A percentile compares a stretch with the other conserved stretches of the same genome.
phyloP scores from a whole-genome alignment of 2,797 vertebrate species.

The Alca torda region DNA sequence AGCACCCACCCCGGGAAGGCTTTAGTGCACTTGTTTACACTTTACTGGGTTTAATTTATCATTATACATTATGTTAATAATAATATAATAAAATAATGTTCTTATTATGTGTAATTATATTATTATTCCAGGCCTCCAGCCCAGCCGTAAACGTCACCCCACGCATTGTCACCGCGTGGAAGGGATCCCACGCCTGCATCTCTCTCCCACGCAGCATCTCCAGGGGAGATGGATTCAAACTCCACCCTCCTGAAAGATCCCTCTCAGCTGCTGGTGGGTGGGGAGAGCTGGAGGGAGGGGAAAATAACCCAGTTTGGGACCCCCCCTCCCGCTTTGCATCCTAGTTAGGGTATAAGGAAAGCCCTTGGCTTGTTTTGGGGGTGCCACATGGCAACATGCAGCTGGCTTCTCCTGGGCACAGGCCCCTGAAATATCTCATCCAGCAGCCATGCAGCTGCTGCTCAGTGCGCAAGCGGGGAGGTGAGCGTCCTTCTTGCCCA shows the following conservation, averaged over 20 bases:
- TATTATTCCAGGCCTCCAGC: no score
- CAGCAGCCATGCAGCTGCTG: fast-evolving
- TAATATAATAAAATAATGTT: no score
- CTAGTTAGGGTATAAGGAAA: fast-evolving
- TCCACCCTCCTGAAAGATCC: background rate
- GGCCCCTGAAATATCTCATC: background rate
- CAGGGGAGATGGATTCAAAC: background rate
- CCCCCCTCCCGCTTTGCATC: background rate
- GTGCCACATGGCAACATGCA: fast-evolving
- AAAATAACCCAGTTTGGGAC: background rate
- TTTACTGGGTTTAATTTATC: no score
- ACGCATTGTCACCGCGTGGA: background rate
- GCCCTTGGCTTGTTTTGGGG: fast-evolving
- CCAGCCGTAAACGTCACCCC: background rate
- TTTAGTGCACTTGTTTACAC: no score
- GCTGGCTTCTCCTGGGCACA: fast-evolving
- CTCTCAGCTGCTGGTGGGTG: background rate
- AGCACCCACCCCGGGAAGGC: no score
- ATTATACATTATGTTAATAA: no score
- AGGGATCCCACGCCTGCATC: background rate
- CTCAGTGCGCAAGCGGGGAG: fast-evolving
- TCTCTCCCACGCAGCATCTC: background rate
- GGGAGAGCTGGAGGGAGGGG: no score
- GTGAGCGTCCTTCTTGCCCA: no score
- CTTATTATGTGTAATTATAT: no score